These are phyloP conservation scores for Helleia helle DNA, from an alignment of 2,888 invertebrate genomes.

Conservation along the genomic window DNA sequence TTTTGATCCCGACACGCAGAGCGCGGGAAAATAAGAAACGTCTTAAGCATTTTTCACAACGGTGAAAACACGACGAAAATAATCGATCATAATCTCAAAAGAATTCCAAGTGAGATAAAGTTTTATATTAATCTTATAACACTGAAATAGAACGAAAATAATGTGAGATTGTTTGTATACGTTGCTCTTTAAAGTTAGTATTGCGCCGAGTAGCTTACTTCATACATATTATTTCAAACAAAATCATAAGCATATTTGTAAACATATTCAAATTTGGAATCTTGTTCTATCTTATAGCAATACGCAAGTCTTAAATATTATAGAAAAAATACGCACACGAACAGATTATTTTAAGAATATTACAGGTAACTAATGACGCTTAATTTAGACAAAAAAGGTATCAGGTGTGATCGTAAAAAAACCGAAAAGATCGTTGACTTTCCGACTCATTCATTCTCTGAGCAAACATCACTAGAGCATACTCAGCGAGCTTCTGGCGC, in stretches of 20 bases:
- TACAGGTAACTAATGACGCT: not conserved
- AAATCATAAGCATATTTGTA: too few relatives aligned
- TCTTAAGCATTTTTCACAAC: slow-evolving; percentile 56
- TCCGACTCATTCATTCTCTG: slow-evolving; percentile 29
- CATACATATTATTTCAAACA: too few relatives aligned
- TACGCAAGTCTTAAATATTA: too few relatives aligned
- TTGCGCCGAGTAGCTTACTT: too few relatives aligned
- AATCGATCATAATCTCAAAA: slow-evolving; percentile 62
- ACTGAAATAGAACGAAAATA: slow-evolving; percentile 13
- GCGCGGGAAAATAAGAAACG: slow-evolving; percentile 53
- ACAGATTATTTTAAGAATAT: too few relatives aligned
- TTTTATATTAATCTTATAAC: slow-evolving; percentile 29
- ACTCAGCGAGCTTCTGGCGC: slow-evolving; percentile 21
- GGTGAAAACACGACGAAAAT: slow-evolving; percentile 61
- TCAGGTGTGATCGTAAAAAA: not conserved
- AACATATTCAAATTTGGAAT: too few relatives aligned
- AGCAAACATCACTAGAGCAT: slow-evolving; percentile 22
- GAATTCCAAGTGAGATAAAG: slow-evolving; percentile 45
- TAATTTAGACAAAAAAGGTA: not conserved
- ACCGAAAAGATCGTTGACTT: slow-evolving; percentile 16
- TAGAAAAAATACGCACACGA: too few relatives aligned
- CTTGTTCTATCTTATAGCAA: too few relatives aligned
- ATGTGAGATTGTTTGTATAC: slow-evolving; percentile 1
- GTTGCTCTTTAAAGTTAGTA: too few relatives aligned
- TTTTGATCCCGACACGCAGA: slow-evolving; percentile 66